phyloP scores from a whole-genome alignment of 1,140 invertebrate species.

The Drusus annulatus region DNA sequence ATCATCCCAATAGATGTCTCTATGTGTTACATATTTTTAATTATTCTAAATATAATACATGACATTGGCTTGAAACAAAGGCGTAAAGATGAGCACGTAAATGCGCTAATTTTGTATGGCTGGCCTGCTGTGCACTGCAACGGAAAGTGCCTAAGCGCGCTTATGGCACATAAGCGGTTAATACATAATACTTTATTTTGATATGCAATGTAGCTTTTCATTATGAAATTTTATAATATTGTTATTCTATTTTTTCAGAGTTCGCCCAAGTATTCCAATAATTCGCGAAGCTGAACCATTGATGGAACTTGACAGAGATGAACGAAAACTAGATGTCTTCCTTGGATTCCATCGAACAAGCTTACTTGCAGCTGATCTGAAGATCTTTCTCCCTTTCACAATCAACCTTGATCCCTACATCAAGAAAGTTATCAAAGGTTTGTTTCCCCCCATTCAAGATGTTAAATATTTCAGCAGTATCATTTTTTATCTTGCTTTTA shows the following conservation, averaged over 20 bases:
- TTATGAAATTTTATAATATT: too few relatives aligned
- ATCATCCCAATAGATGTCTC: too few relatives aligned
- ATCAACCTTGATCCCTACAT: slow-evolving; percentile 97
- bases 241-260: too few relatives aligned
- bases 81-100: too few relatives aligned
- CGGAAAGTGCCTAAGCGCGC: too few relatives aligned
- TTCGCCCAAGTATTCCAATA: slow-evolving; percentile 84
- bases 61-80: too few relatives aligned
- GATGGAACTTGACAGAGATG: slow-evolving; percentile 93
- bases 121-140: too few relatives aligned
- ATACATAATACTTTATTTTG: background rate
- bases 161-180: too few relatives aligned
- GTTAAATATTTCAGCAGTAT: background rate
- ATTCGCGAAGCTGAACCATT: slow-evolving; percentile 91
- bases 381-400: slow-evolving; percentile 96
- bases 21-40: too few relatives aligned
- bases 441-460: background rate
- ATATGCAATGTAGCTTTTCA: too few relatives aligned
- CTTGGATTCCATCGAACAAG: slow-evolving; percentile 88
- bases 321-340: slow-evolving; percentile 94
- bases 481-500: background rate
- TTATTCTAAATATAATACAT: too few relatives aligned
- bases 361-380: slow-evolving; percentile 88
- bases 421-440: slow-evolving; percentile 94
- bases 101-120: too few relatives aligned